These are phyloP conservation scores for Antitype chi DNA, from an alignment of 2,888 invertebrate species.

Conservation along the genomic window DNA sequence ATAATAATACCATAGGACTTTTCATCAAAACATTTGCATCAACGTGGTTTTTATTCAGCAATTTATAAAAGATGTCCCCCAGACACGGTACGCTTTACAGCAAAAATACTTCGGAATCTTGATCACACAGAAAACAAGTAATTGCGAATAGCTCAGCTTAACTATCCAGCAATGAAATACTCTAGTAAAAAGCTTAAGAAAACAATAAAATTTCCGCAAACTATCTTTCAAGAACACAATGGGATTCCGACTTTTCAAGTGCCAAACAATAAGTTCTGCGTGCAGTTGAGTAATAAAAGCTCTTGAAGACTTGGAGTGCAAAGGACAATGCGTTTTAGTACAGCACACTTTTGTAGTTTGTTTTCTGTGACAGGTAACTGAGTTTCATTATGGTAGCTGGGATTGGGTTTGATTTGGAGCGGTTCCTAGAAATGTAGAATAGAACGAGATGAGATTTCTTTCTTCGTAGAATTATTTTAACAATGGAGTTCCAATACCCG, in stretches of 20 bases:
- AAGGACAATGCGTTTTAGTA: constrained; percentile 67
- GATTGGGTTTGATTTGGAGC: constrained; percentile 28
- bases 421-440: constrained; percentile 9
- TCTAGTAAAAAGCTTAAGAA: constrained; percentile 49
- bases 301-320: constrained; percentile 68
- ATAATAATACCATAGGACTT: too few relatives aligned
- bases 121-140: constrained; percentile 39
- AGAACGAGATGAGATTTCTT: too few relatives aligned
- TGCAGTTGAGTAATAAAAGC: constrained; percentile 67
- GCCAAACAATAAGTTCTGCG: constrained; percentile 68
- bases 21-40: not conserved
- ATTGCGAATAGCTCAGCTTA: constrained; percentile 54
- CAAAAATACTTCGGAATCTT: constrained; percentile 17
- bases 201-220: constrained; percentile 59
- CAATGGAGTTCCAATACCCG: not conserved
- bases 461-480: not conserved
- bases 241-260: constrained; percentile 64
- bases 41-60: not conserved
- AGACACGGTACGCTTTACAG: constrained; percentile 3
- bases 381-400: constrained; percentile 50
- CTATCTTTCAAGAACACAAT: constrained; percentile 59
- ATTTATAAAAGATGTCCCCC: not conserved
- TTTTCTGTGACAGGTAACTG: constrained; percentile 60
- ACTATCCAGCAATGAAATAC: constrained; percentile 41
- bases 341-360: constrained; percentile 55